Base-by-base conservation (phyloP, 1,140 invertebrate species). In the Oscheius sp. region DNA sequence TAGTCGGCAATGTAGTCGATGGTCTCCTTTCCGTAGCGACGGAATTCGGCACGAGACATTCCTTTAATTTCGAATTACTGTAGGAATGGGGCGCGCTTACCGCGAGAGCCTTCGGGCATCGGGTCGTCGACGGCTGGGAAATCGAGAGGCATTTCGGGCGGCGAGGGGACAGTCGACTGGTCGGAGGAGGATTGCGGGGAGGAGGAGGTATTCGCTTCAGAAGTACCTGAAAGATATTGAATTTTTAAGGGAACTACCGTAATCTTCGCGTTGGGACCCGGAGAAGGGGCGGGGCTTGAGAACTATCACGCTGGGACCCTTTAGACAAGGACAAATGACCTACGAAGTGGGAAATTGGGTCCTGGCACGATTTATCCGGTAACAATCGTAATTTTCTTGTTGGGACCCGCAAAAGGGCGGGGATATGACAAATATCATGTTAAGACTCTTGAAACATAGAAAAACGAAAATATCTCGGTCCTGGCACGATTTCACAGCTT, bases 1-100 rank as follows among this genome's bases (percentile, higher is more conserved):
- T 98, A 99, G 69, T 93, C 90, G 84, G 93, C 94, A 72, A 99
- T 97, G 85, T 96, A 99, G 82, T 99, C 95, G 26, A 99, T 91
- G 93, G 97, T 96, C 85, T 97, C 92, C 85, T 92, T 92, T 15
- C 95, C 95, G 49, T 91, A 88, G 76, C 89, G 87, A 34, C 93
- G 89, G 87, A 97, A 97, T 85, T 96, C 93, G 58, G 90, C 87
- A 46, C 90, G 89, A 84, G 96, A 91, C 94, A 97, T 96, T 46
- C 68, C 77, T 73, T 55, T 7, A 10, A 10, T 42, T 42, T 42
- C 10, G 38, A 42, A 42, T 10, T 10, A n/a, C 10, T 10, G 10
- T 42, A n/a, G 38, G 38, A 42, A 42, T 10, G n/a, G 38, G 38
- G 1, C 23, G 31, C 0, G 32, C 15, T 35, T 67, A 49, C 38